These are phyloP conservation scores for Bovichtus diacanthus DNA, from an alignment of 2,797 vertebrate species.

Conservation along the genomic window DNA sequence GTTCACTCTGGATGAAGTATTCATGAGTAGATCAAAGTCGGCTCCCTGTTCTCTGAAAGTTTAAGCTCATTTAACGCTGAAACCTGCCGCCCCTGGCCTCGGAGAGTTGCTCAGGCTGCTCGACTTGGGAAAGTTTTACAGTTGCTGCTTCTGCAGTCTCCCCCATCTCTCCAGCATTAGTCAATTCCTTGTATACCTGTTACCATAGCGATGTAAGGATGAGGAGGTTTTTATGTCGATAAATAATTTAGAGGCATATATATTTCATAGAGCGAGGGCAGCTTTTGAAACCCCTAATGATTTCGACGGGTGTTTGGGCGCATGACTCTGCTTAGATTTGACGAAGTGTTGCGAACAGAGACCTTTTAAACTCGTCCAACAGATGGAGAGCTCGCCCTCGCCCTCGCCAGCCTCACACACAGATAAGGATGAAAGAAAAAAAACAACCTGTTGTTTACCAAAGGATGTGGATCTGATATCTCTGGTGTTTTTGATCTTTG, in stretches of 20 bases:
- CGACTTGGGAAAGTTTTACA: conserved; percentile 21
- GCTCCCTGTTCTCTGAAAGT: conserved; percentile 44
- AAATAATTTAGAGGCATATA: conserved; percentile 75
- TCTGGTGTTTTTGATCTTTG: conserved; percentile 42
- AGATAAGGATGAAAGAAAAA: conserved; percentile 55
- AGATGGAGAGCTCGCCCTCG: conserved; percentile 12
- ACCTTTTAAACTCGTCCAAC: conserved; percentile 34
- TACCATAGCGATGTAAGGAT: conserved; percentile 49
- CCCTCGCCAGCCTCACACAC: neutral
- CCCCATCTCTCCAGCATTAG: conserved; percentile 16
- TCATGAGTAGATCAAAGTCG: conserved; percentile 73
- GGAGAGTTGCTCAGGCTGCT: conserved; percentile 19
- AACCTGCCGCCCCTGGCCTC: conserved; percentile 42
- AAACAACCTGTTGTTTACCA: conserved; percentile 44
- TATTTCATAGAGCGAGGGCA: conserved; percentile 68
- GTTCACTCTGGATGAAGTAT: conserved; percentile 68
- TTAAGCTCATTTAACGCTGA: conserved; percentile 64
- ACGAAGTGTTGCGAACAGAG: conserved; percentile 1
- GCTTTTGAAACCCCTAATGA: conserved; percentile 56
- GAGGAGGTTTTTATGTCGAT: conserved; percentile 36
- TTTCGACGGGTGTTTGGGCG: conserved; percentile 35
- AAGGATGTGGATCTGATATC: conserved; percentile 29
- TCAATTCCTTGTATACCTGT: conserved; percentile 55
- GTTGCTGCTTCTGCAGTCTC: conserved; percentile 13
- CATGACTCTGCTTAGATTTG: conserved; percentile 12